Conservation (phyloP, 1,140 invertebrate genomes). For the Brachionus angularis region DNA sequence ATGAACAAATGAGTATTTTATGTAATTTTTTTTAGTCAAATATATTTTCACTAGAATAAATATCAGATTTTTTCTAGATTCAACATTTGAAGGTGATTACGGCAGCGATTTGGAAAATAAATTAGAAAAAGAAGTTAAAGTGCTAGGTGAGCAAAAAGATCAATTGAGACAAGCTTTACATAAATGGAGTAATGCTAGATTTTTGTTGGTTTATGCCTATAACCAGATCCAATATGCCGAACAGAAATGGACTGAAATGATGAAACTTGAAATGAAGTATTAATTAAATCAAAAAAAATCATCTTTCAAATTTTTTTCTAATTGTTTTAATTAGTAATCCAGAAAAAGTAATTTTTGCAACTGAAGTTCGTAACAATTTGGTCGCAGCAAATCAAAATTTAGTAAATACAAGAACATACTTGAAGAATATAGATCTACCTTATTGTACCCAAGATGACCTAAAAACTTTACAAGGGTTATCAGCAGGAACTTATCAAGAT, state of each 20-base stretch:
- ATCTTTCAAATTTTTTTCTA: not conserved
- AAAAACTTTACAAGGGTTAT: slow-evolving; percentile 17
- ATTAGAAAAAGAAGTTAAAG: slow-evolving; percentile 33
- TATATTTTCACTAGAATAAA: not conserved
- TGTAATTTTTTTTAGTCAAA: not conserved
- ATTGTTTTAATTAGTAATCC: slow-evolving; percentile 16
- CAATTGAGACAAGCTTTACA: slow-evolving; percentile 41
- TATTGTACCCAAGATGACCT: slow-evolving; percentile 37
- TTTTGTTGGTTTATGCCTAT: slow-evolving; percentile 41
- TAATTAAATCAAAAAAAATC: not conserved
- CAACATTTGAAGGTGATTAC: slow-evolving; percentile 32
- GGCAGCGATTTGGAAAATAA: slow-evolving; percentile 41
- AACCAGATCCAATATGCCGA: slow-evolving; percentile 35
- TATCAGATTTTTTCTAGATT: not conserved
- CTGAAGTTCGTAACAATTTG: slow-evolving; percentile 41
- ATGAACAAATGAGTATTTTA: slow-evolving; percentile 41
- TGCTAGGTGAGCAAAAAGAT: slow-evolving; percentile 9
- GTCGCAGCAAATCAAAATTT: slow-evolving; percentile 39
- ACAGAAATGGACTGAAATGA: slow-evolving; percentile 42
- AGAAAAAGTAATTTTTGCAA: slow-evolving; percentile 37
- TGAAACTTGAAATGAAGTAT: slow-evolving; percentile 38
- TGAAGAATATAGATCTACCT: slow-evolving; percentile 22
- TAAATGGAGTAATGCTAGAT: slow-evolving; percentile 41
- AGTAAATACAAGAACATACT: slow-evolving; percentile 24
- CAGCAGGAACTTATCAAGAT: slow-evolving; percentile 25